Evolutionary conservation across 2,797 vertebrate genomes (phyloP), one percentile per base, ranked within the genome.

Genomic region (Chromis chromis): DNA sequence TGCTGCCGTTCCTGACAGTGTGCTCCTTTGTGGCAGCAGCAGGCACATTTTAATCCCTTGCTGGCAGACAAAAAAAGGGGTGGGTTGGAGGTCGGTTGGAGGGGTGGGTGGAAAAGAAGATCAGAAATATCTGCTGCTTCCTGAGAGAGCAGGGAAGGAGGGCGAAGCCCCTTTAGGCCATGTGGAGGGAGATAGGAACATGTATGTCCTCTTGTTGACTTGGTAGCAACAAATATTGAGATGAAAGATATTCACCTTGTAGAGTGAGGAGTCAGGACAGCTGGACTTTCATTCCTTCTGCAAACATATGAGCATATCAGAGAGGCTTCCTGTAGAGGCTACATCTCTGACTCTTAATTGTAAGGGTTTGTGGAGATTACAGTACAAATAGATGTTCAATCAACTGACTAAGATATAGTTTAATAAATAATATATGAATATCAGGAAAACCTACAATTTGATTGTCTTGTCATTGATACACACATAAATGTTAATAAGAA

Each of bases 1-100:
- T 89, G 86, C 85, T 78, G 74, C 75, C 25, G 66, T 57, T 46
- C 76, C 49, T 78, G 74, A 69, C 84, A 58, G 72, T 53, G 76
- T 70, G 74, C 42, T 79, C 73, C 87, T 88, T 72, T 39, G 79
- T 77, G 84, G 76, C 70, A 69, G 79, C 65, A 62, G 87, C 59
- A 65, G 74, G 57, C 78, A 67, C 65, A 64, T 82, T 84, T 86
- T 90, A 89, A 84, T 88, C 77, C 84, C 85, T 83, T 61, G 74
- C 84, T 86, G 76, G 76, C 76, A 81, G 64, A 84, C 70, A 70
- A 66, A 76, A 46, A 56, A 17, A 27, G 13, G 6, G 12, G 56
- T 4, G 48, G 39, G 36, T 4, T 24, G 49, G 49, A 17, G 49
- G 22, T 24, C 12, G 22, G 9, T 6, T 33, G 10, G 27, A 33